Conservation (phyloP, 2,797 vertebrate genomes). For the Platalea minor region DNA sequence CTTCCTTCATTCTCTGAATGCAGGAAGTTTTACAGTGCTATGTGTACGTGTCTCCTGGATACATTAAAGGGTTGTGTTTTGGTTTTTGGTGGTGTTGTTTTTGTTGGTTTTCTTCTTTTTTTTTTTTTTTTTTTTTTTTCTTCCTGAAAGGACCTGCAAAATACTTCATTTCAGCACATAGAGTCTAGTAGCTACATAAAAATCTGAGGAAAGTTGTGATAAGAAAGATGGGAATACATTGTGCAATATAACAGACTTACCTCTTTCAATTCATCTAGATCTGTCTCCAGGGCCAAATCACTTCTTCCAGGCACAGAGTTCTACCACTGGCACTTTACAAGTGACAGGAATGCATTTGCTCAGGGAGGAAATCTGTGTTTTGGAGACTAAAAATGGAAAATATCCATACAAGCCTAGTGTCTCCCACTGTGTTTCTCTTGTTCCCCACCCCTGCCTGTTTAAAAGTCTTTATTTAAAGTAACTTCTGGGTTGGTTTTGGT, state of each 20-base stretch:
- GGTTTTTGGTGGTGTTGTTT: too few species aligned
- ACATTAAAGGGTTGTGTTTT: neutral
- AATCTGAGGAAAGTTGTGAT: neutral
- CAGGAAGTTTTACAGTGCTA: neutral
- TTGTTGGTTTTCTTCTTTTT: too few species aligned
- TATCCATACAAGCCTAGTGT: neutral
- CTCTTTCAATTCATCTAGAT: neutral
- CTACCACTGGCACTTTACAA: neutral
- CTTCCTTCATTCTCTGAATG: neutral
- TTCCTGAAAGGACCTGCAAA: neutral
- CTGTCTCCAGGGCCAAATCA: neutral
- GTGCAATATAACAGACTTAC: neutral
- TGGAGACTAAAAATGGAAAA: neutral
- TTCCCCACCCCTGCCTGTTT: neutral
- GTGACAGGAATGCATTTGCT: neutral
- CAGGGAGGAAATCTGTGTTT: neutral
- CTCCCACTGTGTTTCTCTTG: neutral
- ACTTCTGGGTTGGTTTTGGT: neutral
- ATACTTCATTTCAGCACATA: neutral
- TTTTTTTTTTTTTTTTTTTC: neutral
- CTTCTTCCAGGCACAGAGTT: neutral
- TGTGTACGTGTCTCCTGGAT: accelerated
- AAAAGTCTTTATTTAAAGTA: neutral
- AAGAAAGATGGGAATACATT: neutral
- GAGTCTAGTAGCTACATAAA: neutral